A percentile compares a stretch with the other conserved stretches of the same genome.
Conservation (phyloP, 2,888 invertebrate species). For the Microchrysa polita region DNA sequence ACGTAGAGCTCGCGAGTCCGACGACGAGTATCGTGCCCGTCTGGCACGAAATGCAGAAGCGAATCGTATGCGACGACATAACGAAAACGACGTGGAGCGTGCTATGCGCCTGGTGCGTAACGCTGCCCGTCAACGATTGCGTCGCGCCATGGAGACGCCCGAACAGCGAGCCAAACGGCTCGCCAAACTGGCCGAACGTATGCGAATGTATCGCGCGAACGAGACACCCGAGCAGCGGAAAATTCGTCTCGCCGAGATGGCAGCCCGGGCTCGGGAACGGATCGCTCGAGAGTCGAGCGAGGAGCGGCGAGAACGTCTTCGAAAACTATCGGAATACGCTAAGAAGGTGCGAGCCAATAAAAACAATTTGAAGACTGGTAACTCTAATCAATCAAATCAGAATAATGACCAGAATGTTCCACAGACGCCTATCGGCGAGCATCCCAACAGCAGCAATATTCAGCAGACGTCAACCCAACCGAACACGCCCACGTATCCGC, state of each 20-base stretch:
- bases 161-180: conserved; percentile 61
- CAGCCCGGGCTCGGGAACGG: conserved; percentile 61
- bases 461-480: conserved; percentile 40
- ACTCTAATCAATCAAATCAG: conserved; percentile 52
- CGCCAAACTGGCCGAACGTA: conserved; percentile 62
- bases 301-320: conserved; percentile 64
- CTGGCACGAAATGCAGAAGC: conserved; percentile 63
- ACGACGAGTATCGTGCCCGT: conserved; percentile 63
- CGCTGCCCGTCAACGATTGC: conserved; percentile 62
- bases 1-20: conserved; percentile 62
- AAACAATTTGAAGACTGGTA: conserved; percentile 60
- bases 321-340: conserved; percentile 64
- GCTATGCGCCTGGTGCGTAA: conserved; percentile 64
- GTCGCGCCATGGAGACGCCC: conserved; percentile 64
- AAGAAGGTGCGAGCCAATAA: conserved; percentile 65
- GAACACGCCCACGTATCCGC: conserved; percentile 32
- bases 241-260: conserved; percentile 62
- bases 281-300: conserved; percentile 61
- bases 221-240: conserved; percentile 63
- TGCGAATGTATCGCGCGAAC: conserved; percentile 63
- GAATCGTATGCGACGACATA: conserved; percentile 62
- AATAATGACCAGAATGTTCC: conserved; percentile 53
- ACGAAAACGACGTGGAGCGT: conserved; percentile 62
- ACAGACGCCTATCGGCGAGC: conserved; percentile 51
- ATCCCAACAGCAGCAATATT: conserved; percentile 52